These are phyloP conservation scores for Serilophus lunatus DNA, from an alignment of 2,113 vertebrate genomes.

Conservation along the genomic window DNA sequence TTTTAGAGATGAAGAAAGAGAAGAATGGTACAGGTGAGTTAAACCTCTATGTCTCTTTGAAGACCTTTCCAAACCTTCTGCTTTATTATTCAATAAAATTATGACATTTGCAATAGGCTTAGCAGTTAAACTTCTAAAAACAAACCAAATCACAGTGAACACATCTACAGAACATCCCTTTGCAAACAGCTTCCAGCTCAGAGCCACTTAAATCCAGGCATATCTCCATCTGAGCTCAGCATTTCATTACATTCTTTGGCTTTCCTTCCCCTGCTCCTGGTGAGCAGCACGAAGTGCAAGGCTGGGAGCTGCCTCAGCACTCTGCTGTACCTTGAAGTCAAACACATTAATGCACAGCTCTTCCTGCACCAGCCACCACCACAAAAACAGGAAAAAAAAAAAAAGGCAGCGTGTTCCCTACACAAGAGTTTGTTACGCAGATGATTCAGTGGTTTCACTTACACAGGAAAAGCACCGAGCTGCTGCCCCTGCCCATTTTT, in stretches of 20 bases:
- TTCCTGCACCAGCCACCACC: background rate
- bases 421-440: conserved; percentile 48
- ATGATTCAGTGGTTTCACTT: conserved; percentile 17
- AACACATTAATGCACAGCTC: background rate
- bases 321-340: background rate
- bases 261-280: background rate
- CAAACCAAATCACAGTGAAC: background rate
- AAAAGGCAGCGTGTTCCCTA: background rate
- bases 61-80: background rate
- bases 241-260: background rate
- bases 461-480: conserved; percentile 11
- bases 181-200: background rate
- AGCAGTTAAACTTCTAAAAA: background rate
- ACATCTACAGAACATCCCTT: background rate
- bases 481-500: background rate
- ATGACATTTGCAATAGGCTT: conserved; percentile 14
- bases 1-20: background rate
- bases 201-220: background rate
- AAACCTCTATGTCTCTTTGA: background rate
- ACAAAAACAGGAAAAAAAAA: background rate
- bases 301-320: background rate
- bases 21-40: background rate
- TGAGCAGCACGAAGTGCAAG: background rate
- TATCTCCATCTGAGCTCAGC: background rate
- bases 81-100: conserved; percentile 41